These are phyloP conservation scores for Eptatretus atami DNA, from an alignment of 2,797 vertebrate genomes.

Conservation along the genomic window DNA sequence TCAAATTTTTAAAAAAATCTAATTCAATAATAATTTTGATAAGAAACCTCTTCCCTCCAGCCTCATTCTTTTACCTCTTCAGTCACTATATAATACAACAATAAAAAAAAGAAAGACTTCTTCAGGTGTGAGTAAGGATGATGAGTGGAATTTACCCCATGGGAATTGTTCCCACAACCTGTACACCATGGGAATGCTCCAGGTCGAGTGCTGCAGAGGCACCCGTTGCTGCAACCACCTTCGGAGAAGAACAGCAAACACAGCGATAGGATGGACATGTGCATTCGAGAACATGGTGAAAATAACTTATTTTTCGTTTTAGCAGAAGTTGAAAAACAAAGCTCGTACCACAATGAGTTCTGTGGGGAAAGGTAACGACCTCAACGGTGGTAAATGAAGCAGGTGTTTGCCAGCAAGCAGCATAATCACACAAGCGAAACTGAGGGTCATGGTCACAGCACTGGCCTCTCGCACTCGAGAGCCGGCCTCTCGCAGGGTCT, in stretches of 20 bases:
- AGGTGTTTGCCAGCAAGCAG: slow-evolving; percentile 39
- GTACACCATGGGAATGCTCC: slow-evolving; percentile 21
- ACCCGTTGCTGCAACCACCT: slow-evolving; percentile 50
- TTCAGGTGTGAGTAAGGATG: neutral
- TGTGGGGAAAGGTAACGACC: slow-evolving; percentile 42
- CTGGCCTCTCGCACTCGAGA: slow-evolving; percentile 21
- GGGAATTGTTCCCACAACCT: slow-evolving; percentile 52
- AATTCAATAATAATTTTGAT: no score
- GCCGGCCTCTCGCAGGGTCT: slow-evolving; percentile 38
- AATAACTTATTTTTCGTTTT: no score
- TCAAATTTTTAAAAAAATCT: no score
- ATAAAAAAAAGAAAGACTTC: neutral
- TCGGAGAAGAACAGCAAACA: slow-evolving; percentile 2
- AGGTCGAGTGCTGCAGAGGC: slow-evolving; percentile 27
- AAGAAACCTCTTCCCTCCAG: no score
- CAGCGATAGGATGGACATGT: no score
- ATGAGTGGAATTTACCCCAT: slow-evolving; percentile 27
- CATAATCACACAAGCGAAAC: slow-evolving; percentile 23
- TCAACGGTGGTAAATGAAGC: slow-evolving; percentile 23
- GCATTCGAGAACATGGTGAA: no score
- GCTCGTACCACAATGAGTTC: slow-evolving; percentile 44
- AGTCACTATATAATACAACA: neutral
- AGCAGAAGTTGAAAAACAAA: neutral
- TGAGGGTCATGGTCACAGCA: slow-evolving; percentile 26
- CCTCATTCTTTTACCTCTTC: no score